Percentiles rank a stretch among this genome's conserved stretches.
phyloP scores from a whole-genome alignment of 2,113 vertebrate species.

The Dromas ardeola region DNA sequence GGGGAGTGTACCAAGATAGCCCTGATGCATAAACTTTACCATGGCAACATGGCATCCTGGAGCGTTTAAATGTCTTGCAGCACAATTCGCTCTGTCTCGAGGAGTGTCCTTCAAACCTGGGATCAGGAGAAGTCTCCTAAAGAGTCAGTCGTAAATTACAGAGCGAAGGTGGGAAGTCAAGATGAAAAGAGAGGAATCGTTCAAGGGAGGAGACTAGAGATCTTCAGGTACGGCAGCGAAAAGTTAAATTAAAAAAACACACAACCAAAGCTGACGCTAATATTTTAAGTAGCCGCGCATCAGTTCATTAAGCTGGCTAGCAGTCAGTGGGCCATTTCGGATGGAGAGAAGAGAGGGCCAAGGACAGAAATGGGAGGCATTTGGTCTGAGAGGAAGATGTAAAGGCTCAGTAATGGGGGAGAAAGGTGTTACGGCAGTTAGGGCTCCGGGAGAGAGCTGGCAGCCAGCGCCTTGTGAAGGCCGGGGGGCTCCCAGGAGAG shows the following conservation, averaged over 20 bases:
- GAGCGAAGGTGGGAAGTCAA: not conserved
- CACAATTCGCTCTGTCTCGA: not conserved
- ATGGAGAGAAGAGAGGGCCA: not conserved
- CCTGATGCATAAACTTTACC: not conserved
- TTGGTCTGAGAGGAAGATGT: accelerated
- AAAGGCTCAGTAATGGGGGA: not conserved
- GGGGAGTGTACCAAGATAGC: not conserved
- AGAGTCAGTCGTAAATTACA: not conserved
- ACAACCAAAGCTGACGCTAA: not conserved
- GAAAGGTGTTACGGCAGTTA: not conserved
- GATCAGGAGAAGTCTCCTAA: not conserved
- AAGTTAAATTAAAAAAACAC: not conserved
- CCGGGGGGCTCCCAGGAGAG: not conserved
- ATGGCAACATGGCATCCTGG: not conserved
- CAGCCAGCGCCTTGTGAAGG: accelerated
- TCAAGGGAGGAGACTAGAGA: not conserved
- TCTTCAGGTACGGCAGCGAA: not conserved
- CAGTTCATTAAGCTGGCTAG: not conserved
- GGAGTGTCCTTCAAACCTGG: not conserved
- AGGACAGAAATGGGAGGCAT: not conserved
- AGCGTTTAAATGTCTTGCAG: not conserved
- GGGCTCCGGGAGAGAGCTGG: not conserved
- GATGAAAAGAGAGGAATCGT: not conserved
- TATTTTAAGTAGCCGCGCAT: not conserved
- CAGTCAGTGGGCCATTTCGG: not conserved